Evolutionary conservation across 35 echinoderm and acorn worm genomes (phyloP), one percentile per base, ranked within the genome.

Genomic region (Lytechinus variegatus): DNA sequence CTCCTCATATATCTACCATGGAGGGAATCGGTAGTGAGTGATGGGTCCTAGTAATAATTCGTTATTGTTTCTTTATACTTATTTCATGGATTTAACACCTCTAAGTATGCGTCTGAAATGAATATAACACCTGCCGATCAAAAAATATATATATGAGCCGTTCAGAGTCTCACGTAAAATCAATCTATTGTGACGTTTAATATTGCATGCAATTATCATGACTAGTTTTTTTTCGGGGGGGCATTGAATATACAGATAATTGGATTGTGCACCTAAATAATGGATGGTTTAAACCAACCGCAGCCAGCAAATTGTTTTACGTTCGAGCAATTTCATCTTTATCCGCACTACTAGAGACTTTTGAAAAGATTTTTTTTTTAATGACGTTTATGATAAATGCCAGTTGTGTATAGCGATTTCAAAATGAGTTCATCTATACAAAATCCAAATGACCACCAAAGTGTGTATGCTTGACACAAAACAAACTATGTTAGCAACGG

Each of bases 61-160:
- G 66, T n/a, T 79, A 79, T 79, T 79, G 66, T 79, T 79, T 79
- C n/a, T 19, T 79, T 19, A 79, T 79, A 79, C n/a, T 79, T 79
- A 4, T 79, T 79, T 79, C 24, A 79, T 16, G 19, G 66, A 19
- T n/a, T 24, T 79, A 79, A 7, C 66, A 16, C 66, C 66, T 79
- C 66, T 19, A 24, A 16, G 66, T 7, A 79, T 24, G 66, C 19
- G 24, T 5, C 14, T 6, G 6, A 79, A 79, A 79, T 79, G 66
- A 79, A 79, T 79, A 4, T 79, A 79, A 6, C 66, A 79, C 66
- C 66, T 79, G 66, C 19, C 0, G 21, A 7, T 24, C 19, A n/a
- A 24, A 79, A 79, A 21, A 24, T 6, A 79, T n/a, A 24, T 24
- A 24, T 79, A 19, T 79, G 66, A 79, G 19, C 66, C 21, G 66